phyloP scores from a whole-genome alignment of 2,888 invertebrate species.

The Agrochola circellaris region DNA sequence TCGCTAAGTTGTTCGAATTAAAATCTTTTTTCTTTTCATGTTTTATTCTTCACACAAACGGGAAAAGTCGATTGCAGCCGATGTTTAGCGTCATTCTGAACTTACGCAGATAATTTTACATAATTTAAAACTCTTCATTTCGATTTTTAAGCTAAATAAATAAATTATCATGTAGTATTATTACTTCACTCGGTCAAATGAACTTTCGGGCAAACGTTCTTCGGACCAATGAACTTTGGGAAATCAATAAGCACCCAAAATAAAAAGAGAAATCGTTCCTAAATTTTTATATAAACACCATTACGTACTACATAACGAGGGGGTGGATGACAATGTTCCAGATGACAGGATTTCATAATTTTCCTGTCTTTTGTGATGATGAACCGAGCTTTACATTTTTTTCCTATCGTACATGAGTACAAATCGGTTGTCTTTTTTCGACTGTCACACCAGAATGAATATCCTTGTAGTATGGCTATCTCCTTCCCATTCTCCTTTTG shows the following conservation, averaged over 20 bases:
- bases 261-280: not conserved
- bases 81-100: too few species aligned
- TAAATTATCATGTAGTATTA: not conserved
- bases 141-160: too few species aligned
- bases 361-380: constrained; percentile 17
- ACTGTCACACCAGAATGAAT: constrained; percentile 67
- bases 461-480: constrained; percentile 70
- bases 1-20: too few species aligned
- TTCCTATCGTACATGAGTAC: constrained; percentile 26
- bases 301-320: constrained; percentile 20
- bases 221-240: not conserved
- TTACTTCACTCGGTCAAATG: not conserved
- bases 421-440: constrained; percentile 25
- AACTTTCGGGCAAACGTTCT: not conserved
- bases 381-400: constrained; percentile 46
- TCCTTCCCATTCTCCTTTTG: constrained; percentile 65
- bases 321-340: constrained; percentile 36
- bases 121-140: too few species aligned
- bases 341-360: constrained; percentile 23
- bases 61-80: too few species aligned
- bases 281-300: constrained; percentile 28
- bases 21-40: too few species aligned
- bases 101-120: too few species aligned
- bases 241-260: not conserved
- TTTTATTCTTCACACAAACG: too few species aligned